Conservation (phyloP, 2,113 vertebrate genomes). For the Clinocottus analis region DNA sequence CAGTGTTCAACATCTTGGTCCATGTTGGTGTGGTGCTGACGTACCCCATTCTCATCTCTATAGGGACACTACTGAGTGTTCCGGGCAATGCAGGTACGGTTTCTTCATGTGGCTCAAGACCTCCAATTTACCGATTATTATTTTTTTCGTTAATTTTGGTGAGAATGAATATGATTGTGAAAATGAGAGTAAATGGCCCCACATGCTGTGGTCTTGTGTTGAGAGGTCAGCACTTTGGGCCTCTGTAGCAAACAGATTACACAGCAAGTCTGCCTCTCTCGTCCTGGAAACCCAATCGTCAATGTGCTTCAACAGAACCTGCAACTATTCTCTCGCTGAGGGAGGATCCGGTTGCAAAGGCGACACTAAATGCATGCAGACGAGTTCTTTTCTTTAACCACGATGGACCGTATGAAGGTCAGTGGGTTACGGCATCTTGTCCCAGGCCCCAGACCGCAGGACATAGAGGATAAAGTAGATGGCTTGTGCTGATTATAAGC, state of each 20-base stretch:
- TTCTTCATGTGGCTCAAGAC: slow-evolving; percentile 1
- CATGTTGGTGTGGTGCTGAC: slow-evolving; percentile 96
- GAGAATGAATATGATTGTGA: slow-evolving; percentile 14
- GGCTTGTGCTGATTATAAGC: slow-evolving; percentile 67
- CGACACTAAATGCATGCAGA: slow-evolving; percentile 79
- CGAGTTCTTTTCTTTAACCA: slow-evolving; percentile 70
- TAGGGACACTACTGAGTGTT: slow-evolving; percentile 97
- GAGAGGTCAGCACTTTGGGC: slow-evolving; percentile 70
- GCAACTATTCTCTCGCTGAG: slow-evolving; percentile 69
- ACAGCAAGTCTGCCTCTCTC: slow-evolving; percentile 68
- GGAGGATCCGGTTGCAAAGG: slow-evolving; percentile 79
- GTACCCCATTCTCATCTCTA: slow-evolving; percentile 98
- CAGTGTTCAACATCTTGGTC: slow-evolving; percentile 97
- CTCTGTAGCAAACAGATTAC: slow-evolving; percentile 71
- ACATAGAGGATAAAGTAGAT: slow-evolving; percentile 66
- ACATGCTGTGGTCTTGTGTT: slow-evolving; percentile 38
- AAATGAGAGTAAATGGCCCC: slow-evolving; percentile 32
- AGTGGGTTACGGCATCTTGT: slow-evolving; percentile 67
- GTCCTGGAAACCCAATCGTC: slow-evolving; percentile 69
- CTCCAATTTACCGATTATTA: background rate
- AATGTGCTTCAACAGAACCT: slow-evolving; percentile 60
- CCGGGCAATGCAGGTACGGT: slow-evolving; percentile 95
- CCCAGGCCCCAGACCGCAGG: slow-evolving; percentile 56
- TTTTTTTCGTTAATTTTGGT: background rate
- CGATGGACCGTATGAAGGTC: slow-evolving; percentile 71